These are phyloP conservation scores for Phyllostomus hastatus DNA, from an alignment of 2,113 vertebrate species.

Conservation along the genomic window DNA sequence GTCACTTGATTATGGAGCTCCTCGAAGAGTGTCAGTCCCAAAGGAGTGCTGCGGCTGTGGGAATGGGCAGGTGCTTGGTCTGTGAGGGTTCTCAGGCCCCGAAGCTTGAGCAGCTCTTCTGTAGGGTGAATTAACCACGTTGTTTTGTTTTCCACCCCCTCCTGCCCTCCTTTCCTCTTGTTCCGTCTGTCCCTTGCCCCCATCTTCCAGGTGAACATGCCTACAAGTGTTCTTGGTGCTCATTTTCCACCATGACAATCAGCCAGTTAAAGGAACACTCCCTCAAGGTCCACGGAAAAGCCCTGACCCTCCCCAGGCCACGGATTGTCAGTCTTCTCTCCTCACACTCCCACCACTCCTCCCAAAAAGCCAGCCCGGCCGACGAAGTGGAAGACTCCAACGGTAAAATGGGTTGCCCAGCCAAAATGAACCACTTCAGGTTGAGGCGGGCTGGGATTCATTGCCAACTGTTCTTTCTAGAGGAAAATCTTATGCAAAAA, in stretches of 20 bases:
- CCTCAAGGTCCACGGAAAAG: conserved; percentile 94
- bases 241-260: conserved; percentile 97
- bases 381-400: conserved; percentile 87
- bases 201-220: conserved; percentile 92
- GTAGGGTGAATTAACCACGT: neutral
- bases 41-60: neutral
- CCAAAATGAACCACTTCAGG: neutral
- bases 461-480: neutral
- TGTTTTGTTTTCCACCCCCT: neutral
- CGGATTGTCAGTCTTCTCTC: conserved; percentile 89
- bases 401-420: conserved; percentile 80
- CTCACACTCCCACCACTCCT: conserved; percentile 85
- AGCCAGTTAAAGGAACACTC: conserved; percentile 98
- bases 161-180: neutral
- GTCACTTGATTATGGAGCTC: neutral
- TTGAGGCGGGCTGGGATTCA: neutral
- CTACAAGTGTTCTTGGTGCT: conserved; percentile 96
- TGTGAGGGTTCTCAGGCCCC: neutral
- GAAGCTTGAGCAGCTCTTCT: neutral
- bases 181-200: neutral
- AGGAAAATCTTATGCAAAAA: neutral
- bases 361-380: conserved; percentile 78
- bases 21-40: neutral
- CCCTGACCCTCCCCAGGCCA: conserved; percentile 92
- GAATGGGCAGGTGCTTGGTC: neutral